Evolutionary conservation across 2,113 vertebrate species (phyloP).

Genomic region (Daubentonia madagascariensis): DNA sequence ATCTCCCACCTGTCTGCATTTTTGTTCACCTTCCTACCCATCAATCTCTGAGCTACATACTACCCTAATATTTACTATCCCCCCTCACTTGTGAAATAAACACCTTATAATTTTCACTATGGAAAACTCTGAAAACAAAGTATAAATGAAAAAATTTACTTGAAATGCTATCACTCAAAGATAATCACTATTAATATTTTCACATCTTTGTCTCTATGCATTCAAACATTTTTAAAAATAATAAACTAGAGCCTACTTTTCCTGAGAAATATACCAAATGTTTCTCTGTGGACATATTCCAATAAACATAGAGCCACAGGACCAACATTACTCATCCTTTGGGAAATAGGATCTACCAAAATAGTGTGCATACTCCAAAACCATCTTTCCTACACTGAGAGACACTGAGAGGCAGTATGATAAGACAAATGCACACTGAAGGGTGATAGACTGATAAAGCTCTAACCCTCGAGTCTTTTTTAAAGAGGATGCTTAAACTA

Average conservation of each 20-base stretch:
- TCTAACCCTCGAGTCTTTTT: background rate
- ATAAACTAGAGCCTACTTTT: background rate
- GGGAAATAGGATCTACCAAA: background rate
- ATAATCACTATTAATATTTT: background rate
- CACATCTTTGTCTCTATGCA: background rate
- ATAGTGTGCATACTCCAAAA: background rate
- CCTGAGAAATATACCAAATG: background rate
- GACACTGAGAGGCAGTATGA: background rate
- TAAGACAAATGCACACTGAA: background rate
- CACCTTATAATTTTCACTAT: background rate
- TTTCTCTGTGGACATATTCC: background rate
- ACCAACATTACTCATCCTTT: background rate
- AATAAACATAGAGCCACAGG: background rate
- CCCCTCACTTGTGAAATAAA: background rate
- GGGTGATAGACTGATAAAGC: background rate
- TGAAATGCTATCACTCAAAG: background rate
- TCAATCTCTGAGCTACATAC: background rate
- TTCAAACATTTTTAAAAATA: background rate
- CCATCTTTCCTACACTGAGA: background rate
- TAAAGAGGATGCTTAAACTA: background rate
- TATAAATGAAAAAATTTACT: background rate
- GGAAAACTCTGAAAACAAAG: background rate
- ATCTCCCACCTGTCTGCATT: background rate
- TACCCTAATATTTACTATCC: background rate
- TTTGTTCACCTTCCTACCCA: background rate